Conservation (phyloP, 2,113 vertebrate species). For the Thalassarche chlororhynchos region DNA sequence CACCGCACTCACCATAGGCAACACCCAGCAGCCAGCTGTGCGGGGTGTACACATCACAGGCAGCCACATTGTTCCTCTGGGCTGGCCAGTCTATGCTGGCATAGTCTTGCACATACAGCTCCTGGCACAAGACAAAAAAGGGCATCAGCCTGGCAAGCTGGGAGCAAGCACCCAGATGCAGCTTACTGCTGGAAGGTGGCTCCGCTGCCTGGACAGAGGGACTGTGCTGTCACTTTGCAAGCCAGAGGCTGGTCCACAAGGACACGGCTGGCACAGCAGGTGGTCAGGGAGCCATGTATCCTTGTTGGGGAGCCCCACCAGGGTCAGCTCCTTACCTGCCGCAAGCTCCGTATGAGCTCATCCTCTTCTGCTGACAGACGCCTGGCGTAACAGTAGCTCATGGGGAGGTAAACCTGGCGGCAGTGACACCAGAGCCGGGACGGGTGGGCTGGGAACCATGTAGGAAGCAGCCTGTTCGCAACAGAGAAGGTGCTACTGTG, state of each 20-base stretch:
- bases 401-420: constrained; percentile 95
- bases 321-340: constrained; percentile 80
- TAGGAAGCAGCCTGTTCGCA: constrained; percentile 85
- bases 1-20: constrained; percentile 74
- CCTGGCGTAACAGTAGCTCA: constrained; percentile 93
- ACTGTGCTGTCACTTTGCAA: neutral
- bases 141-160: neutral
- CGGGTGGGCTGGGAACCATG: constrained; percentile 89
- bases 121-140: constrained; percentile 70
- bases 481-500: neutral
- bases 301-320: neutral
- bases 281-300: rapidly evolving
- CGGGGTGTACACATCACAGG: constrained; percentile 87
- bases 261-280: neutral
- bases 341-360: constrained; percentile 83
- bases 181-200: neutral
- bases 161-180: neutral
- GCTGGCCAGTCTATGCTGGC: constrained; percentile 88
- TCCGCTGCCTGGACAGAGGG: neutral
- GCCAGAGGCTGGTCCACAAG: neutral
- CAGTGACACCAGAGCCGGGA: constrained; percentile 97
- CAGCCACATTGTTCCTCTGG: constrained; percentile 88
- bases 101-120: constrained; percentile 93
- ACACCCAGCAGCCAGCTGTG: constrained; percentile 86
- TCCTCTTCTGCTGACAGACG: constrained; percentile 85